Evolutionary conservation across 1,140 invertebrate genomes (phyloP).

Genomic region (Platorchestia sp.): DNA sequence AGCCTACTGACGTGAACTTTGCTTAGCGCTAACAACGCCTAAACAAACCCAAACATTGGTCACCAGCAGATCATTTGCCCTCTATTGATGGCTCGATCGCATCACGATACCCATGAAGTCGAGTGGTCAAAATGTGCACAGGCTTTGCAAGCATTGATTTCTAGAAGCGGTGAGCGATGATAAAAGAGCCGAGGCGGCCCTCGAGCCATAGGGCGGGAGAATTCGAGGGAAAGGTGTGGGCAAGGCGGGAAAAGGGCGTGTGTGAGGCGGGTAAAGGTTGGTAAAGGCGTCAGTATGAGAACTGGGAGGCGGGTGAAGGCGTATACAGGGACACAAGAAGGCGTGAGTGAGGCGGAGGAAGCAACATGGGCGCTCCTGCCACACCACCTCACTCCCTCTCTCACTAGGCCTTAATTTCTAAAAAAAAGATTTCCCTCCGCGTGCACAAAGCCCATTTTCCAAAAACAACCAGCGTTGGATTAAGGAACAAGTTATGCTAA

Average conservation of each 20-base stretch:
- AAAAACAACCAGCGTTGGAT: not conserved
- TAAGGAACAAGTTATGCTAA: not conserved
- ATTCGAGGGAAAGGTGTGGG: not conserved
- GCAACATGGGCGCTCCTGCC: not conserved
- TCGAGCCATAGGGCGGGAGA: conserved; percentile 47
- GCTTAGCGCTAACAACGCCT: not conserved
- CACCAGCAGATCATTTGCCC: not conserved
- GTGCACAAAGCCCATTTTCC: not conserved
- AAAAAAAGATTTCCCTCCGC: not conserved
- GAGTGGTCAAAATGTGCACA: not conserved
- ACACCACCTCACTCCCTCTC: not conserved
- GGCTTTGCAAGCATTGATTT: not conserved
- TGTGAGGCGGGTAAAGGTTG: conserved; percentile 43
- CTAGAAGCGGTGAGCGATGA: not conserved
- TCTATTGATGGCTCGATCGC: not conserved
- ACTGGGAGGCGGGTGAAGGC: conserved; percentile 20
- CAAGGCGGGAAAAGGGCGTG: conserved; percentile 25
- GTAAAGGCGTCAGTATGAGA: conserved; percentile 3
- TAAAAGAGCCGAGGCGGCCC: not conserved
- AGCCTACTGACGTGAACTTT: not conserved
- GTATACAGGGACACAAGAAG: conserved; percentile 30
- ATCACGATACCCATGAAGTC: not conserved
- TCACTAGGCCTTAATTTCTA: not conserved
- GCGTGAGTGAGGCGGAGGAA: not conserved
- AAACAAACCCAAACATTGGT: conserved; percentile 46